Percentiles rank a stretch among this genome's conserved stretches.
These are phyloP conservation scores for Apus apus DNA, from an alignment of 2,113 vertebrate species.

Conservation along the genomic window DNA sequence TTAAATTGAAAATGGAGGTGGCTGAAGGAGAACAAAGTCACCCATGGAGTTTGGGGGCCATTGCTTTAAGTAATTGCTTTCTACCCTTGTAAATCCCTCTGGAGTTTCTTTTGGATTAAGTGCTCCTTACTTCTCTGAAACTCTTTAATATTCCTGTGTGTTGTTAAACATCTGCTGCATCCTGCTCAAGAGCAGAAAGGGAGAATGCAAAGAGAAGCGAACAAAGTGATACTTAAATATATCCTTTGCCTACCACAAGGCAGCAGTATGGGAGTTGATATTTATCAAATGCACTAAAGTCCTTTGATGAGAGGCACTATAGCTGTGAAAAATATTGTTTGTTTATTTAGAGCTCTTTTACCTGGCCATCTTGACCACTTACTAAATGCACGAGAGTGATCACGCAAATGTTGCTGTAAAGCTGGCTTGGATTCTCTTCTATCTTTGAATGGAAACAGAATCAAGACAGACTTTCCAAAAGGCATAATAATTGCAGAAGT, in stretches of 20 bases:
- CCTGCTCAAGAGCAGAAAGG: not conserved
- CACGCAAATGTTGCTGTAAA: not conserved
- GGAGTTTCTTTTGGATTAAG: slow-evolving; percentile 12
- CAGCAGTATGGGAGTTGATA: not conserved
- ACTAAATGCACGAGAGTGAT: not conserved
- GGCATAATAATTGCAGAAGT: not conserved
- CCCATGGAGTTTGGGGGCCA: rapidly evolving
- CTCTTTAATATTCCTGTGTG: slow-evolving; percentile 42
- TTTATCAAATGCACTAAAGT: not conserved
- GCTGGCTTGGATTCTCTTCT: not conserved
- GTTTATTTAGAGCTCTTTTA: not conserved
- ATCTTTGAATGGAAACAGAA: not conserved
- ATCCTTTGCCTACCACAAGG: slow-evolving; percentile 2
- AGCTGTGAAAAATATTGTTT: not conserved
- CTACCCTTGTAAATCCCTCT: not conserved
- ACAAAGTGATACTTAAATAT: not conserved
- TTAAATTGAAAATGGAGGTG: not conserved
- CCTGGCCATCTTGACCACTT: not conserved
- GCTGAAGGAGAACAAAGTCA: slow-evolving; percentile 1
- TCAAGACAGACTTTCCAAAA: not conserved
- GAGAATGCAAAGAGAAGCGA: not conserved
- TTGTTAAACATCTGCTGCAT: slow-evolving; percentile 9
- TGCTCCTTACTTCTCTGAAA: slow-evolving; percentile 16
- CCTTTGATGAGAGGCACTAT: not conserved
- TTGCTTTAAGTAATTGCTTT: slow-evolving; percentile 18